phyloP scores from a whole-genome alignment of 2,797 vertebrate genomes.

The Ispidina lecontei region DNA sequence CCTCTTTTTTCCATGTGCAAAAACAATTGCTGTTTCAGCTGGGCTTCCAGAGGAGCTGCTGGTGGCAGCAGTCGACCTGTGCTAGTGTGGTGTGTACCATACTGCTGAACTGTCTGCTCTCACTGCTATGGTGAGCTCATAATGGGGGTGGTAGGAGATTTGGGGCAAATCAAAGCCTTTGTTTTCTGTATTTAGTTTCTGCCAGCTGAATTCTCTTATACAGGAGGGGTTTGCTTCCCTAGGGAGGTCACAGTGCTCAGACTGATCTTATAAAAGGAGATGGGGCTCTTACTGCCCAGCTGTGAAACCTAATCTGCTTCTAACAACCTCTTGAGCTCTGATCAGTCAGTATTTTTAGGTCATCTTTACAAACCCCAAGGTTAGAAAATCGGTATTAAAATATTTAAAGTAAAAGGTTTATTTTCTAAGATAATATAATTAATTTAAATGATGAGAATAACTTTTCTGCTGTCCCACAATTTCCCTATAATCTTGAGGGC shows the following conservation, averaged over 20 bases:
- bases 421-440: not conserved
- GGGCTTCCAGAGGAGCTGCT: not conserved
- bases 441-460: not conserved
- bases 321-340: not conserved
- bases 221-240: constrained; percentile 4
- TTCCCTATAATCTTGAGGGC: not conserved
- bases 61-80: not conserved
- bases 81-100: not conserved
- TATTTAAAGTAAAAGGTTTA: not conserved
- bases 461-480: rapidly evolving
- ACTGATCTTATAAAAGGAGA: not conserved
- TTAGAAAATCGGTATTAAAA: not conserved
- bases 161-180: constrained; percentile 3
- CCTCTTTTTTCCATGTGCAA: not conserved
- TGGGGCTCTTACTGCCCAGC: not conserved
- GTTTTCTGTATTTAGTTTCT: not conserved
- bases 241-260: not conserved
- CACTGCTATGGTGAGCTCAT: not conserved
- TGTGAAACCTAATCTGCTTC: not conserved
- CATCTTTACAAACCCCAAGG: not conserved
- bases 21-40: not conserved
- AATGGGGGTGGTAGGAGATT: not conserved
- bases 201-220: not conserved
- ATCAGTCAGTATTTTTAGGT: not conserved
- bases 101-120: not conserved